A percentile compares a stretch with the other conserved stretches of the same genome.
Conservation (phyloP, 2,113 vertebrate genomes). For the Pluvianellus socialis region DNA sequence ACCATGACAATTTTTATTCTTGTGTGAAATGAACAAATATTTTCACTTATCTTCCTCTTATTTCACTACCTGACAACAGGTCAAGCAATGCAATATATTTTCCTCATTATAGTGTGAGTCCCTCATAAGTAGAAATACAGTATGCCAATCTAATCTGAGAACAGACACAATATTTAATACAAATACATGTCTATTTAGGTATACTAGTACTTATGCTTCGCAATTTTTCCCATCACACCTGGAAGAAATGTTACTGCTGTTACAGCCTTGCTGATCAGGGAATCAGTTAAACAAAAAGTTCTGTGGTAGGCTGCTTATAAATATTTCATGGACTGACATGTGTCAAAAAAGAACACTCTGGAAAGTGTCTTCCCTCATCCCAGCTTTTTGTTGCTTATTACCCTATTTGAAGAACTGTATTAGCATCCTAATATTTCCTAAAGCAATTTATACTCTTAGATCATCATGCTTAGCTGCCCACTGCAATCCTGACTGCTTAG, state of each 20-base stretch:
- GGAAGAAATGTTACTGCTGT: background rate
- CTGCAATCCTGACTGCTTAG: background rate
- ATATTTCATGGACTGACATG: background rate
- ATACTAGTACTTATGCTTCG: background rate
- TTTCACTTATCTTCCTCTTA: background rate
- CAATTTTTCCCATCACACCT: background rate
- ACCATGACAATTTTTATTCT: background rate
- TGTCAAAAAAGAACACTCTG: background rate
- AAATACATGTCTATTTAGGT: background rate
- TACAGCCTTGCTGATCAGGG: background rate
- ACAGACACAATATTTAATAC: background rate
- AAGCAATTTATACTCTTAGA: background rate
- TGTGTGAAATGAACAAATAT: background rate
- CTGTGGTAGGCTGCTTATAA: background rate
- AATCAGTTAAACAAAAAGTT: background rate
- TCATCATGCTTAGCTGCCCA: background rate
- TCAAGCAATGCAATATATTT: background rate
- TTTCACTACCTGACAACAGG: background rate
- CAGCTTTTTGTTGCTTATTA: background rate
- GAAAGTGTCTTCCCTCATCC: background rate
- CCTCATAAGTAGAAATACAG: background rate
- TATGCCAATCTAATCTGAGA: background rate
- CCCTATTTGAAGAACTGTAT: background rate
- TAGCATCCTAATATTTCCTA: background rate
- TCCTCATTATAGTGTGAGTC: background rate